A percentile compares a stretch with the other conserved stretches of the same genome.
phyloP scores from a whole-genome alignment of 1,140 invertebrate species.

The Megathymus violae region DNA sequence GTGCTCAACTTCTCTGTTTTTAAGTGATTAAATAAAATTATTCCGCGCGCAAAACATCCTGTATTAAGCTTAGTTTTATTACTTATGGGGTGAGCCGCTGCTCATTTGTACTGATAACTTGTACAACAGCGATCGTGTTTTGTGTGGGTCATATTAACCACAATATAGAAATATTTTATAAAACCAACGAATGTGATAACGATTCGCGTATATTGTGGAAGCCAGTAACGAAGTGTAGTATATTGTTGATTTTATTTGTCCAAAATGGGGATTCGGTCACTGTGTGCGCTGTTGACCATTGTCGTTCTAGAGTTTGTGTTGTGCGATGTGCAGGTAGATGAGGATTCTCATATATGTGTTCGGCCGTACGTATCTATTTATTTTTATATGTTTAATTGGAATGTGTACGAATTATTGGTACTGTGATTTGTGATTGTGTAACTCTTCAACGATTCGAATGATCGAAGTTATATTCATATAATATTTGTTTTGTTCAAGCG shows the following conservation, averaged over 20 bases:
- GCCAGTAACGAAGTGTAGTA: slow-evolving; percentile 21
- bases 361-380: slow-evolving; percentile 5
- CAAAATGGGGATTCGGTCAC: slow-evolving; percentile 15
- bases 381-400: background rate
- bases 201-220: slow-evolving; percentile 21
- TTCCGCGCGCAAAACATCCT: slow-evolving; percentile 42
- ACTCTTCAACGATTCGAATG: no score
- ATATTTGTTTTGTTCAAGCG: no score
- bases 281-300: slow-evolving; percentile 17
- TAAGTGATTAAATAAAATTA: slow-evolving; percentile 28
- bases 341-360: slow-evolving; percentile 19
- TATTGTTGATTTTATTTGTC: slow-evolving; percentile 7
- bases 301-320: slow-evolving; percentile 16
- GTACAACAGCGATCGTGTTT: slow-evolving; percentile 27
- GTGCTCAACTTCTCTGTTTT: slow-evolving; percentile 6
- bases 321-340: slow-evolving; percentile 4
- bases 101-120: slow-evolving; percentile 26
- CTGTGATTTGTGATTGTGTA: no score
- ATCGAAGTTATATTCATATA: no score
- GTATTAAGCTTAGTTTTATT: slow-evolving; percentile 34
- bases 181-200: slow-evolving; percentile 39
- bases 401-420: no score
- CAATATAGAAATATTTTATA: slow-evolving; percentile 30
- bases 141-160: slow-evolving; percentile 24
- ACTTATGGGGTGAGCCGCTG: slow-evolving; percentile 26